Evolutionary conservation across 2,113 vertebrate species (phyloP).

Genomic region (Ornithorhynchus anatinus): DNA sequence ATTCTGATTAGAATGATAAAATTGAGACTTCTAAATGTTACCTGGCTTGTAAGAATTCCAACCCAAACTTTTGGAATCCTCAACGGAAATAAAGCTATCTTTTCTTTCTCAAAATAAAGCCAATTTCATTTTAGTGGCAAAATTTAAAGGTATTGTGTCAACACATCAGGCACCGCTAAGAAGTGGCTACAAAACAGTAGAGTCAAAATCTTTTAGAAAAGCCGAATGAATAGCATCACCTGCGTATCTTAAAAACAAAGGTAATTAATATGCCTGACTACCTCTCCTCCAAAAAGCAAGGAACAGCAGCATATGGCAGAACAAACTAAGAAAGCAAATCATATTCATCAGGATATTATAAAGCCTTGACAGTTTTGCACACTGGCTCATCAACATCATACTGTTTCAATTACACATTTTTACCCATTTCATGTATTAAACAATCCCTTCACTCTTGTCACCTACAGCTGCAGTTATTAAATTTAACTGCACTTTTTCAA

Average conservation of each 20-base stretch:
- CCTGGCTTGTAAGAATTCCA: not conserved
- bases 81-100: too few species aligned
- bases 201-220: conserved; percentile 23
- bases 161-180: too few species aligned
- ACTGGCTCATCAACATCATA: conserved; percentile 67
- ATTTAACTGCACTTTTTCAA: conserved; percentile 56
- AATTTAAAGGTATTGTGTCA: too few species aligned
- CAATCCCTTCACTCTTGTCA: conserved; percentile 57
- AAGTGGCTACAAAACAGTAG: too few species aligned
- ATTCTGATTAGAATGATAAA: not conserved
- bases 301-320: conserved; percentile 53
- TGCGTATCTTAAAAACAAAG: conserved; percentile 43
- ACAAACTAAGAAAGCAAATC: conserved; percentile 40
- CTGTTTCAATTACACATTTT: conserved; percentile 66
- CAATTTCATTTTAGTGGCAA: not conserved
- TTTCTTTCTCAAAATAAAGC: not conserved
- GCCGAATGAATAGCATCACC: conserved; percentile 10
- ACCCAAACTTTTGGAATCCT: not conserved
- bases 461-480: conserved; percentile 56
- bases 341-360: conserved; percentile 64
- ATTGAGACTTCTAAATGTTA: not conserved
- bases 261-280: conserved; percentile 40
- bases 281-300: conserved; percentile 36
- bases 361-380: conserved; percentile 63
- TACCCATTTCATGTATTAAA: conserved; percentile 57